Base-by-base conservation (phyloP, 2,888 invertebrate species). In the Yponomeuta malinellus region DNA sequence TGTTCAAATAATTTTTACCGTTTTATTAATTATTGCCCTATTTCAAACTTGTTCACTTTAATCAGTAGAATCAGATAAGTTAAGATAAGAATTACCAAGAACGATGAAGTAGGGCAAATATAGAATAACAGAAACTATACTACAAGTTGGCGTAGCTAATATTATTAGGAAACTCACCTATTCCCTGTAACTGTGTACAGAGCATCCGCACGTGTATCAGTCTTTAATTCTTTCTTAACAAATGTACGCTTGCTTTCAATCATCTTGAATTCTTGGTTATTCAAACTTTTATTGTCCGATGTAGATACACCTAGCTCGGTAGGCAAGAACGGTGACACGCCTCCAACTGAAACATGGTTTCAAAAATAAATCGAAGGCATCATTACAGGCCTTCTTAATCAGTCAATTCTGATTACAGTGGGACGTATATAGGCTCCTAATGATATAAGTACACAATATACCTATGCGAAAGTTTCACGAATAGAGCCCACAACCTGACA, bases 141-240 rank as follows among this genome's bases (percentile, higher is more conserved):
- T n/a, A 23, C 23, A 63, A 23, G 63, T 63, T 63, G 0, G 15
- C 12, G 31, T 1, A 29, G 64, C 10, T 29, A 23, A 23, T 1
- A 64, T 2, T 29, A 29, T 2, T 64, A 23, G 5, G 29, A 2
- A 52, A 75, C 74, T 74, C 80, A 89, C 89, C 89, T 88, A 76
- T 82, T 87, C 1, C 89, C 84, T 10, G 89, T 88, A 8, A 90
- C 84, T 0, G 88, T 87, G 75, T 90, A 90, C 74, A 87, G 74
- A 0, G 88, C 82, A 64, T 88, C 88, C 1, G 83, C 74, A 9
- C 81, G 81, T 37, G 76, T 75, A 73, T 88, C 89, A 72, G 81
- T 75, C 76, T 86, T 87, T 33, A 78, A 76, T 72, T 89, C 89
- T 75, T 86, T 86, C 73, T 87, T 87, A 31, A 82, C 73, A 71